A percentile compares a stretch with the other conserved stretches of the same genome.
Evolutionary conservation across 2,888 invertebrate species (phyloP).

Genomic region (Crepidodera aurea): DNA sequence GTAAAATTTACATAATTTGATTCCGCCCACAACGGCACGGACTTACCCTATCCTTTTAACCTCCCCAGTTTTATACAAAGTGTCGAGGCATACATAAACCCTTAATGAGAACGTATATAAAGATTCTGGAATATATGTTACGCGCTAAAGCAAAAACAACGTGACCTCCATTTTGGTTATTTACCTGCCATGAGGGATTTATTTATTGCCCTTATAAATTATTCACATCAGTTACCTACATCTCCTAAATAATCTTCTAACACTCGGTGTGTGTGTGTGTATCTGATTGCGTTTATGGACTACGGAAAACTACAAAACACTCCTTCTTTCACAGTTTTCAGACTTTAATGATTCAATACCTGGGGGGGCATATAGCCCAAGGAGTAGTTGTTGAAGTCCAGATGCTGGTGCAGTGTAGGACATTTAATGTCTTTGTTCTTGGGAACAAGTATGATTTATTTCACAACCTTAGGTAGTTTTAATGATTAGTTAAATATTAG

Average conservation of each 20-base stretch:
- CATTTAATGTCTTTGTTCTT: too few relatives aligned
- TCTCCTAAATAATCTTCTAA: slow-evolving; percentile 12
- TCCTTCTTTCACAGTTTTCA: not conserved
- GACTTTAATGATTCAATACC: too few relatives aligned
- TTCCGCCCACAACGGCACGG: slow-evolving; percentile 22
- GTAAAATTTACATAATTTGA: slow-evolving; percentile 26
- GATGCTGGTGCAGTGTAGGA: too few relatives aligned
- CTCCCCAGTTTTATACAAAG: slow-evolving; percentile 23
- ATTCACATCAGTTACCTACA: slow-evolving; percentile 16
- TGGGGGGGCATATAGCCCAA: too few relatives aligned
- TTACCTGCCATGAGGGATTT: slow-evolving; percentile 14
- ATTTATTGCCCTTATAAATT: slow-evolving; percentile 16
- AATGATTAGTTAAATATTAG: not conserved
- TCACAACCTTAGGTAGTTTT: too few relatives aligned
- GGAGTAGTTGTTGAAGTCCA: too few relatives aligned
- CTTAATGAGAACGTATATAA: slow-evolving; percentile 24
- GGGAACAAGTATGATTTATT: too few relatives aligned
- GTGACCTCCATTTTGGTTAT: slow-evolving; percentile 16
- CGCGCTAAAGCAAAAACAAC: slow-evolving; percentile 8
- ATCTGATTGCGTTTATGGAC: slow-evolving; percentile 10
- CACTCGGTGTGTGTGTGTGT: slow-evolving; percentile 1
- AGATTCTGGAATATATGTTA: slow-evolving; percentile 17
- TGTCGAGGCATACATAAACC: slow-evolving; percentile 26
- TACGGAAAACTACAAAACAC: not conserved
- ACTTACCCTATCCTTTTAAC: slow-evolving; percentile 25